Evolutionary conservation across 2,113 vertebrate species (phyloP), one percentile per base, ranked within the genome.

Genomic region (Cervus canadensis): DNA sequence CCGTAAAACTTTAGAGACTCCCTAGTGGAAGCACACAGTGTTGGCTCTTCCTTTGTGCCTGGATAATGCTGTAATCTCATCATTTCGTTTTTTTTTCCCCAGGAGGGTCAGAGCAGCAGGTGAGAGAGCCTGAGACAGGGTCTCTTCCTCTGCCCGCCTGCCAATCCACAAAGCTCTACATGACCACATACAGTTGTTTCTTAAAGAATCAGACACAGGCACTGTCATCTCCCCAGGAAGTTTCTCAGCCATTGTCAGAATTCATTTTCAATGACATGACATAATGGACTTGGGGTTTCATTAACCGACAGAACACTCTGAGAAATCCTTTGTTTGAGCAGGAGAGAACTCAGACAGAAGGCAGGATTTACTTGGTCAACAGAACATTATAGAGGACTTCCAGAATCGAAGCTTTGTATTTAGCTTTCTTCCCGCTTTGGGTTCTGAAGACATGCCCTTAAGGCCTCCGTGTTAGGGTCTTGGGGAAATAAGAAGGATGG

Each of bases 161-260:
- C n/a, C 54, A 48, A 21, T 67, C 57, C 26, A 56, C 64, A 82
- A 54, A 88, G 33, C 14, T 6, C 82, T 83, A 21, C 19, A 0
- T n/a, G 87, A 54, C 16, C 92, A 83, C 67, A 16, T 28, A 48
- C 0, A 0, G 9, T 57, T 50, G 67, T 5, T 5, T 96, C 45
- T 91, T 96, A 54, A 85, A 97, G 94, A 97, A 33, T 95, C 93
- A 83, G 96, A 91, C 64, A 93, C 17, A 21, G n/a, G 85, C 85
- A 15, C 81, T 76, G 23, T 79, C 87, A 57, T 67, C 79, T 94
- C 87, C 88, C 92, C 7, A 45, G 88, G 96, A 97, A 56, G 26
- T 64, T 97, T 97, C 91, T 43, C 50, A 97, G 91, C 30, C 67
- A 28, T 82, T 98, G 97, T 98, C 97, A 98, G 78, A 89, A 93